phyloP scores from a whole-genome alignment of 2,113 vertebrate species.

The Otis tarda region DNA sequence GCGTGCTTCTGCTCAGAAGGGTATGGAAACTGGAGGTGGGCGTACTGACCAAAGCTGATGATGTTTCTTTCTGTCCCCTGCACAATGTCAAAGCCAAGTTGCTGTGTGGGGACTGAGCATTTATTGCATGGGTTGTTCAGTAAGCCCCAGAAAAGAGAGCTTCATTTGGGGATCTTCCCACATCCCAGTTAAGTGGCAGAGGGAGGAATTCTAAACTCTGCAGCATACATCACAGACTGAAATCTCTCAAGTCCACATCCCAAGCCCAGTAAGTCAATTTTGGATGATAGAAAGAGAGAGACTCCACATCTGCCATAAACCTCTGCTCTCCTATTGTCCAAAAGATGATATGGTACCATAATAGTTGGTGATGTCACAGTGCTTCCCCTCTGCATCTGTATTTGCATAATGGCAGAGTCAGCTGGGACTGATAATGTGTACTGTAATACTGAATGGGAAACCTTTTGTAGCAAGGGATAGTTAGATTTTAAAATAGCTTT shows the following conservation, averaged over 20 bases:
- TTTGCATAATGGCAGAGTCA: neutral
- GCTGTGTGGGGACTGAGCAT: neutral
- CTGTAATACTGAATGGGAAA: neutral
- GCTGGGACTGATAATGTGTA: neutral
- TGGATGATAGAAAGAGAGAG: neutral
- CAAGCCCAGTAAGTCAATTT: neutral
- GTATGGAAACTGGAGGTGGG: neutral
- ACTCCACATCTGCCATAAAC: neutral
- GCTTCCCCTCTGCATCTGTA: neutral
- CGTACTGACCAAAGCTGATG: neutral
- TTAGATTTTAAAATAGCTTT: neutral
- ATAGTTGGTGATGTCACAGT: neutral
- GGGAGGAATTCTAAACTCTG: neutral
- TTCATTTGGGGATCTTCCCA: neutral
- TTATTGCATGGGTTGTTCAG: neutral
- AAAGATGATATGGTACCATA: neutral
- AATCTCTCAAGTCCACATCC: neutral
- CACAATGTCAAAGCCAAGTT: neutral
- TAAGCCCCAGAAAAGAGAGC: neutral
- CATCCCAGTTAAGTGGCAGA: neutral
- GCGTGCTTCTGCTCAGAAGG: neutral
- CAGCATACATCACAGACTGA: neutral
- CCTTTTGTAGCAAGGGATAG: neutral
- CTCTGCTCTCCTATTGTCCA: neutral
- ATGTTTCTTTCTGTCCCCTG: neutral